Base-by-base conservation (phyloP, 30 jellyfish, hydroid and myxozoan species). In the Rhopilema esculentum region DNA sequence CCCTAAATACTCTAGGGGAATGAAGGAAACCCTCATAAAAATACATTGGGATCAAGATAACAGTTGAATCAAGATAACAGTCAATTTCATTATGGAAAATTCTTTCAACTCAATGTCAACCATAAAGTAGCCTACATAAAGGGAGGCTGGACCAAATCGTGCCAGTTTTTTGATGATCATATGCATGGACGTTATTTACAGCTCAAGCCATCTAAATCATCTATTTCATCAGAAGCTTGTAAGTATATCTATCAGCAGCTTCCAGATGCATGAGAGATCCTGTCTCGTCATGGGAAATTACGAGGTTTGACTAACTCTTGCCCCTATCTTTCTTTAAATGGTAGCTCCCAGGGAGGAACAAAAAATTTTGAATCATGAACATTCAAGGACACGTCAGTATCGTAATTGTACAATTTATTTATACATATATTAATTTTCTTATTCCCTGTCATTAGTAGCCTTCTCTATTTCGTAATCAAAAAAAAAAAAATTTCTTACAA, bases 241-340 rank as follows among this genome's bases (percentile, higher is more conserved):
- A 32, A 74, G 73, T 74, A 17, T 23, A 72, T 74, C 48, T 74
- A 74, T 24, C 72, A 74, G 12, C 69, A 74, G 8, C 48, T 76
- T 21, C 87, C 75, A 0, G 48, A 72, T n/a, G 16, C 75, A 8
- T 75, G 75, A 8, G 75, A 76, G 24, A 76, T 74, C 50, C 7
- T 33, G 8, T 20, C 87, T 1, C 49, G 87, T 6, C 85, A 49
- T 48, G 85, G 85, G 16, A 74, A 74, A 48, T 72, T 74, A 4
- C 31, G 29, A 74, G 85, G 74, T 31, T 72, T 31, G 4, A 29
- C 18, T 29, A 7, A 29, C 19, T 32, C 85, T 28, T 74, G 85
- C 27, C 12, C 31, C 27, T 74, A 74, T 72, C 85, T 74, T 53
- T 23, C 24, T 4, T 4, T 69, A 31, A 53, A 69, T 8, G 81